phyloP scores from a whole-genome alignment of 2,113 vertebrate genomes.

The Pterocles gutturalis region DNA sequence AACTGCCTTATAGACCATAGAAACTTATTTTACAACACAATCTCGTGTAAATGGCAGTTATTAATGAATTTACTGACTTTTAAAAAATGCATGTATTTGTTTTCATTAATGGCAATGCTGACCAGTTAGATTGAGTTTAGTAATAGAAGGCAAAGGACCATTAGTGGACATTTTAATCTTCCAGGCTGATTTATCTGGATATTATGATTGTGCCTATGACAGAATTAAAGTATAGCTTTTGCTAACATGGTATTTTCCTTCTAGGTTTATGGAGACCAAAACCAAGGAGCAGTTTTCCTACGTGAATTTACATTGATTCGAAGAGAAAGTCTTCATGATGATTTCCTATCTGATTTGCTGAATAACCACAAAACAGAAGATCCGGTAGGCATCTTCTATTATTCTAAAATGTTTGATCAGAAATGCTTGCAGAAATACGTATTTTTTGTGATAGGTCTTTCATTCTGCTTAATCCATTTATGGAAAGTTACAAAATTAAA shows the following conservation, averaged over 20 bases:
- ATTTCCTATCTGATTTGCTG: conserved; percentile 84
- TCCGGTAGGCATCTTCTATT: conserved; percentile 76
- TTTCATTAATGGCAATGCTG: neutral
- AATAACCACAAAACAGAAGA: conserved; percentile 89
- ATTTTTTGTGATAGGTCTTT: neutral
- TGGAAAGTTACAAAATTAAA: neutral
- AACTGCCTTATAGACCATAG: neutral
- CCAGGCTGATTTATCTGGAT: neutral
- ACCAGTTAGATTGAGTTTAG: neutral
- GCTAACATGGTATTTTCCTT: conserved; percentile 29
- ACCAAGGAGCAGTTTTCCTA: conserved; percentile 90
- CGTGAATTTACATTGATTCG: conserved; percentile 93
- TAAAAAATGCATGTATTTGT: neutral
- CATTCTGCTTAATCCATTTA: neutral
- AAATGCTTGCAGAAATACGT: neutral
- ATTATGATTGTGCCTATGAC: neutral
- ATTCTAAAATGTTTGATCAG: neutral
- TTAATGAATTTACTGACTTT: neutral
- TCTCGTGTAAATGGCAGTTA: neutral
- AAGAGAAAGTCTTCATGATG: conserved; percentile 88
- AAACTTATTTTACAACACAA: neutral
- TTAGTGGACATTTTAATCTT: neutral
- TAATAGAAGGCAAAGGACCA: neutral
- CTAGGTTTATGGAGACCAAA: conserved; percentile 83
- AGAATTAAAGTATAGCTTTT: neutral